Base-by-base conservation (phyloP, 2,888 invertebrate genomes). In the Chirona hameri region DNA sequence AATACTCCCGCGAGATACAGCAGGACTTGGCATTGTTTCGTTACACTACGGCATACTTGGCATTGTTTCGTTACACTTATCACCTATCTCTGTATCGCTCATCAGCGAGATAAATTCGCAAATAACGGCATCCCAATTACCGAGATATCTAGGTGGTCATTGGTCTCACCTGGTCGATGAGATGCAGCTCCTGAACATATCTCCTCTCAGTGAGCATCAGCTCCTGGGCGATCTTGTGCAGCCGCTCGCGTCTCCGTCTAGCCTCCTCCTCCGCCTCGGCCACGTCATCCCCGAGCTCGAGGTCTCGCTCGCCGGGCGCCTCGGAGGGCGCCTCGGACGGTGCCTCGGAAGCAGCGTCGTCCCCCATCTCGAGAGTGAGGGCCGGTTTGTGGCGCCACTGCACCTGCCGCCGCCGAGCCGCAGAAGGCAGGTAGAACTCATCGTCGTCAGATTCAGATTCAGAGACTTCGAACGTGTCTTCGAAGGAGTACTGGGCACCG, bases 171-270 rank as follows among this genome's bases (percentile, higher is more conserved):
- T 92, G 91, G 85, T 92, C 91, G 79, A 92, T 90, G 27, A 92
- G 88, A 82, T 90, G 90, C 72, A 92, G 87, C 85, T 91, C 89
- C 80, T 88, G 88, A 0, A 92, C 92, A 86, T 92, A 92, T 83
- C 90, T 90, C 83, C 90, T 88, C 86, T 92, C 92, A 0, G 92
- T 91, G 15, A 90, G 89, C 18, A 92, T 87, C 55, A 92, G 87
- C 86, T 92, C 92, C 82, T 90, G 89, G 12, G 91, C 91, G n/a
- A 91, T 90, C 84, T 88, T 88, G 85, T 86, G 86, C 82, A 86
- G 86, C 15, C 86, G 86, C 7, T 81, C 57, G n/a, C n/a, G 81
- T 10, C 60, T 24, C 15, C 60, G 81, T 5, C 60, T 52, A n/a
- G 52, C 29, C 81, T 81, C 57, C 52, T 81, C 55, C 60, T 81